phyloP scores from a whole-genome alignment of 2,888 invertebrate species.

The Diadromus collaris region DNA sequence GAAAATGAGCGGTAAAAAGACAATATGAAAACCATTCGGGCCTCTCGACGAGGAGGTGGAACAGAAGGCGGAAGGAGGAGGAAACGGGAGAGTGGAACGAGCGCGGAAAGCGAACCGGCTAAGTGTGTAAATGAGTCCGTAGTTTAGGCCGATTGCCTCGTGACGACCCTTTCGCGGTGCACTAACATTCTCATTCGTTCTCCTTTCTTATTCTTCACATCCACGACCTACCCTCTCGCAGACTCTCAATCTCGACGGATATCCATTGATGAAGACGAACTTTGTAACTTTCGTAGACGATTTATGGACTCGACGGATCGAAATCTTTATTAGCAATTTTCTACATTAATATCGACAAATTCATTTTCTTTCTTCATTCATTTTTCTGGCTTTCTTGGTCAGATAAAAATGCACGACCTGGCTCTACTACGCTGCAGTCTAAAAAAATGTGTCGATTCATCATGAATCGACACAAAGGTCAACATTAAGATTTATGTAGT shows the following conservation, averaged over 20 bases:
- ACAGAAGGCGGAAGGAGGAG: conserved; percentile 45
- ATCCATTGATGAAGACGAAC: background rate
- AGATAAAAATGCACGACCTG: too few relatives aligned
- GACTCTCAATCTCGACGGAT: conserved; percentile 51
- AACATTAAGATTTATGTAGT: too few relatives aligned
- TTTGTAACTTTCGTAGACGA: too few relatives aligned
- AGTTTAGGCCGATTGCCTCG: conserved; percentile 78
- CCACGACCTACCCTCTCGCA: conserved; percentile 44
- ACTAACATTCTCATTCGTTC: conserved; percentile 64
- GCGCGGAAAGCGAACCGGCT: conserved; percentile 68
- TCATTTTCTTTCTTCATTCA: too few relatives aligned
- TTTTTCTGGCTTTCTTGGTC: too few relatives aligned
- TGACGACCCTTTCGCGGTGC: conserved; percentile 74
- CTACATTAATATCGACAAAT: too few relatives aligned
- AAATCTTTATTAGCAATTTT: too few relatives aligned
- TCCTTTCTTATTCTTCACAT: conserved; percentile 29
- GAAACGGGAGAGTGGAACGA: conserved; percentile 63
- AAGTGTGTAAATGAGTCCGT: conserved; percentile 79
- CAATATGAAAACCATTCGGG: conserved; percentile 79
- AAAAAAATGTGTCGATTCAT: background rate
- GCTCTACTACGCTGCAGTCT: background rate
- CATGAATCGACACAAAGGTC: too few relatives aligned
- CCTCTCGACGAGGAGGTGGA: conserved; percentile 61
- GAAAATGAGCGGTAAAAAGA: conserved; percentile 80
- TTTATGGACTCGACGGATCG: too few relatives aligned